phyloP scores from a whole-genome alignment of 2,797 vertebrate species.

The Melanotaenia boesemani region DNA sequence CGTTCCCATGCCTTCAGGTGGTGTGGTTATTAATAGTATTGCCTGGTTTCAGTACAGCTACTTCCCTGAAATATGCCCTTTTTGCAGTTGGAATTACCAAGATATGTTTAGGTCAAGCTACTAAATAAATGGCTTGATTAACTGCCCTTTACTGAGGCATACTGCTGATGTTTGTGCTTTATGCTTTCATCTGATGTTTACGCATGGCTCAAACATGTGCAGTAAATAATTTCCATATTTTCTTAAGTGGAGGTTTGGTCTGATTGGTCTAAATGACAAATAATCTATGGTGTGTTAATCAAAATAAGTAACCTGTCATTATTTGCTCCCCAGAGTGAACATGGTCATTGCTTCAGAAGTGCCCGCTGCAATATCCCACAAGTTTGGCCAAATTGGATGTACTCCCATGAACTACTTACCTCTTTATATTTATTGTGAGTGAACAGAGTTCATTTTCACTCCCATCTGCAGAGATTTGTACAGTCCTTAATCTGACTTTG shows the following conservation, averaged over 20 bases:
- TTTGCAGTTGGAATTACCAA: conserved; percentile 38
- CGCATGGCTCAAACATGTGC: conserved; percentile 55
- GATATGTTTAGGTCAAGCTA: conserved; percentile 37
- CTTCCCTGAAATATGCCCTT: conserved; percentile 14
- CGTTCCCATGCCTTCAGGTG: conserved; percentile 13
- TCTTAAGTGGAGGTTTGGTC: conserved; percentile 37
- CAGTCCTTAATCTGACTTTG: conserved; percentile 65
- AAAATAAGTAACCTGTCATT: conserved; percentile 44
- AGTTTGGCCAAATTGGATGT: conserved; percentile 58
- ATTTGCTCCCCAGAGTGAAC: conserved; percentile 29
- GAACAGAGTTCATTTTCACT: conserved; percentile 58
- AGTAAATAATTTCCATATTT: conserved; percentile 54
- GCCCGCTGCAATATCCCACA: conserved; percentile 24
- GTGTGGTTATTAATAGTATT: conserved; percentile 14
- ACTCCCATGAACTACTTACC: conserved; percentile 63
- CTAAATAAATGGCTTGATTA: conserved; percentile 50
- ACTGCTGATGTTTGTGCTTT: conserved; percentile 57
- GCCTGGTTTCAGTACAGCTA: not conserved
- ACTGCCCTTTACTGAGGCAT: conserved; percentile 36
- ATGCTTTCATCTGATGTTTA: conserved; percentile 46
- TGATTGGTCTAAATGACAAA: conserved; percentile 27
- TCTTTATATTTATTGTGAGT: conserved; percentile 59
- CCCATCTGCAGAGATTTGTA: conserved; percentile 57
- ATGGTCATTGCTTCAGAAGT: conserved; percentile 13
- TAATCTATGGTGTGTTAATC: conserved; percentile 56